Conservation (phyloP, 2,888 invertebrate species). For the Atrina japonica region DNA sequence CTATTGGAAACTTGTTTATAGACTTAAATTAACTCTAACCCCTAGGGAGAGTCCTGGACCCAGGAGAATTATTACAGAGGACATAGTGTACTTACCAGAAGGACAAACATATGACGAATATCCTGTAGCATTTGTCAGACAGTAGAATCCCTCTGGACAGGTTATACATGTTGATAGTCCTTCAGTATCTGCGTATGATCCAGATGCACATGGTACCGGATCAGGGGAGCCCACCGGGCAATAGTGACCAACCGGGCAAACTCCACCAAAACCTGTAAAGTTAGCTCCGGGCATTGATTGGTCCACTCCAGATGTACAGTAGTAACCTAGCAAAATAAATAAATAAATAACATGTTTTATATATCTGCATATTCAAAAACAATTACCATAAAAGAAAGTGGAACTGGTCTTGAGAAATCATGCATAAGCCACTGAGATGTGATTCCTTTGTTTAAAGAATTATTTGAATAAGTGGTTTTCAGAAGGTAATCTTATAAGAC, state of each 20-base stretch:
- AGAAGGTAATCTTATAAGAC: too few species aligned
- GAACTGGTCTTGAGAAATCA: too few species aligned
- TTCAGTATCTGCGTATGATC: constrained; percentile 64
- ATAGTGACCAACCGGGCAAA: constrained; percentile 74
- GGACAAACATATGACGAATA: constrained; percentile 72
- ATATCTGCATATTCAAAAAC: too few species aligned
- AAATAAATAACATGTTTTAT: too few species aligned
- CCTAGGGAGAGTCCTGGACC: too few species aligned
- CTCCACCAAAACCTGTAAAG: constrained; percentile 73
- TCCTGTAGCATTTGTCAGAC: constrained; percentile 70
- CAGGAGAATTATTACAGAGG: too few species aligned
- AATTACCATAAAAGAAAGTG: too few species aligned
- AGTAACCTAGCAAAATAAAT: constrained; percentile 66
- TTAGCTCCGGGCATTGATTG: constrained; percentile 66
- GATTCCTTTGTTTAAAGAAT: too few species aligned
- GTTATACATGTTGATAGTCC: constrained; percentile 63
- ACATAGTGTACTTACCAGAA: constrained; percentile 74
- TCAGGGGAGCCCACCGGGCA: constrained; percentile 65
- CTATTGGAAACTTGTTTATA: too few species aligned
- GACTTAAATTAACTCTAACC: too few species aligned
- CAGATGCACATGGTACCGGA: constrained; percentile 63
- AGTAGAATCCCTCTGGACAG: constrained; percentile 72
- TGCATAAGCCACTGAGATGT: too few species aligned
- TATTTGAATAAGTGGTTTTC: too few species aligned
- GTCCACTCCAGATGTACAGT: constrained; percentile 76